Base-by-base conservation (phyloP, 2,113 vertebrate species). In the Tragelaphus strepsiceros region DNA sequence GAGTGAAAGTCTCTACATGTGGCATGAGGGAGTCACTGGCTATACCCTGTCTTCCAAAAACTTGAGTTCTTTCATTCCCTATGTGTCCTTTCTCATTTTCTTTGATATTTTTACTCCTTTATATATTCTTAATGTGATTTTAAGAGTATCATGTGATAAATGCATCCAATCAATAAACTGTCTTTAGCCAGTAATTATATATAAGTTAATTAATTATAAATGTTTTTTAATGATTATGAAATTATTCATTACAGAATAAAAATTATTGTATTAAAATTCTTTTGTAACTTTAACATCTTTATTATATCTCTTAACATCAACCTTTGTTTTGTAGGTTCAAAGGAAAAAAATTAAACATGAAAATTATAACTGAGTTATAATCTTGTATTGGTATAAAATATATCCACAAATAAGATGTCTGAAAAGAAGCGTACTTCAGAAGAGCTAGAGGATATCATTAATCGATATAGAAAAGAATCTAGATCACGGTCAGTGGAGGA, bases 321-420 rank as follows among this genome's bases (percentile, higher is more conserved):
- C 12, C 46, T 84, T 94, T 97, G 15, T 91, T 90, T 98, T 97
- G 1, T 91, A 98, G 97, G 67, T 97, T 97, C 88, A 97, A 93
- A 97, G 64, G 81, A 77, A 77, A 94, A 93, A 93, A 56, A 71
- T 78, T 67, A 15, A 94, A 90, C 61, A 64, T 81, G 30, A 96
- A 93, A 81, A 98, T 91, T 86, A 94, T 88, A 91, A 97, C 64
- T 67, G 83, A 78, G 51, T 95, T 87, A 59, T 5, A 67, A 30
- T 58, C 46, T 80, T 91, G 32, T 61, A 58, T 26, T 77, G 30
- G 21, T 56, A n/a, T 92, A 97, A 96, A 83, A 62, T 43, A n/a
- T 88, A 56, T 28, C 86, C 74, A 61, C 22, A 90, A 94, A 24
- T 56, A 93, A 90, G 80, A 97, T 95, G 91, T 94, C 96, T 91